phyloP scores from a whole-genome alignment of 2,888 invertebrate species.

The Oligia latruncula region DNA sequence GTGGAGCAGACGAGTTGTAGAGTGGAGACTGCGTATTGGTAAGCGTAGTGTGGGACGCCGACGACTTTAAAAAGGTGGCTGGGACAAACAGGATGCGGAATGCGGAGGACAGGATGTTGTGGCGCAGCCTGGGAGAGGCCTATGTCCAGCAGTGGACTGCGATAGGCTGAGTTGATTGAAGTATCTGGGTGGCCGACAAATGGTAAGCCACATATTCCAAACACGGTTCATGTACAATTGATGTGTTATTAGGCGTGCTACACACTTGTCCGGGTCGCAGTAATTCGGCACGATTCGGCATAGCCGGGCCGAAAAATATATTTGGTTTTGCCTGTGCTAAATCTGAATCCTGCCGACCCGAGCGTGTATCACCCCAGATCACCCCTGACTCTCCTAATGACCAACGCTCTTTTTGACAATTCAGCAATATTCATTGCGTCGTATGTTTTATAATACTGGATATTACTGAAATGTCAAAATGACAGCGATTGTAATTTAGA shows the following conservation, averaged over 20 bases:
- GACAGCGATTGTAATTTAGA: conserved; percentile 1
- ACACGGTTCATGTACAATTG: neutral
- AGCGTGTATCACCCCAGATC: neutral
- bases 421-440: neutral
- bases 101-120: neutral
- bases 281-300: neutral
- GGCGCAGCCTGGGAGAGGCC: neutral
- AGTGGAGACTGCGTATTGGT: neutral
- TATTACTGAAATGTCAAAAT: neutral
- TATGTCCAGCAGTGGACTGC: no score
- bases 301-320: neutral
- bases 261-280: neutral
- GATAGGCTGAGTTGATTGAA: neutral
- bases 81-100: neutral
- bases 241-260: no score
- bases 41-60: neutral
- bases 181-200: neutral
- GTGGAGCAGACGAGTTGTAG: neutral
- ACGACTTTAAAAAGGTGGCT: neutral
- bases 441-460: neutral
- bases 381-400: no score
- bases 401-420: neutral
- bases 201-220: neutral
- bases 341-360: neutral
- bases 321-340: neutral